phyloP scores from a whole-genome alignment of 2,113 vertebrate genomes.

The Chloebia gouldiae region DNA sequence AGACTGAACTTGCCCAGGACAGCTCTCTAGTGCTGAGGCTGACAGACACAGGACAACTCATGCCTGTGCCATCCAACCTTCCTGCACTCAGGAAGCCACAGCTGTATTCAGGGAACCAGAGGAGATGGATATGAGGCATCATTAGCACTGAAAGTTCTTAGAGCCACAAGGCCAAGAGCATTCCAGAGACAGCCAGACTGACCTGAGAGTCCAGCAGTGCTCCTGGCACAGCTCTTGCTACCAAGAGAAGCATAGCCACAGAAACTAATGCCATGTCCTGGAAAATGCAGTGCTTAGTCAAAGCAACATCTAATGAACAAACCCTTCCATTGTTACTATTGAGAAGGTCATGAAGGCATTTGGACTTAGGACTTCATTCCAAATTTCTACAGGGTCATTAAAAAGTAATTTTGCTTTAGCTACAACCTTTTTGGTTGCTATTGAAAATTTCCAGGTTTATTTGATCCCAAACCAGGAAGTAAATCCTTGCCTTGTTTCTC shows the following conservation, averaged over 20 bases:
- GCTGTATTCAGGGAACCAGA: background rate
- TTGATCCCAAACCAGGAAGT: background rate
- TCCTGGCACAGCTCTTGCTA: background rate
- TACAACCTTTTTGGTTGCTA: background rate
- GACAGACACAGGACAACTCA: background rate
- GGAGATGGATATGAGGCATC: background rate
- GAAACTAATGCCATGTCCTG: background rate
- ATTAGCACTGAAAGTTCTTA: background rate
- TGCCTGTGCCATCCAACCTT: background rate
- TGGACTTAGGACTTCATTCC: background rate
- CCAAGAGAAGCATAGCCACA: background rate
- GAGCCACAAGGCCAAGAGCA: background rate
- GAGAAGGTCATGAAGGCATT: background rate
- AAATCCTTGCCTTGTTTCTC: background rate
- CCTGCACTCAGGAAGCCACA: background rate
- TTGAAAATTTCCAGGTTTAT: background rate
- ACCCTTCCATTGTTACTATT: background rate
- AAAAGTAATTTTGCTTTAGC: background rate
- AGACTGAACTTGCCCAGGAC: rapidly evolving
- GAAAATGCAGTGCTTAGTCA: background rate
- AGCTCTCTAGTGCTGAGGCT: background rate
- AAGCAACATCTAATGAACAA: background rate
- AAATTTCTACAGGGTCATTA: background rate
- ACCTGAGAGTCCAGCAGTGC: background rate
- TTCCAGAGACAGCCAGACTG: background rate